These are phyloP conservation scores for Poeciliopsis presidionis DNA, from an alignment of 2,797 vertebrate species.

Conservation along the genomic window DNA sequence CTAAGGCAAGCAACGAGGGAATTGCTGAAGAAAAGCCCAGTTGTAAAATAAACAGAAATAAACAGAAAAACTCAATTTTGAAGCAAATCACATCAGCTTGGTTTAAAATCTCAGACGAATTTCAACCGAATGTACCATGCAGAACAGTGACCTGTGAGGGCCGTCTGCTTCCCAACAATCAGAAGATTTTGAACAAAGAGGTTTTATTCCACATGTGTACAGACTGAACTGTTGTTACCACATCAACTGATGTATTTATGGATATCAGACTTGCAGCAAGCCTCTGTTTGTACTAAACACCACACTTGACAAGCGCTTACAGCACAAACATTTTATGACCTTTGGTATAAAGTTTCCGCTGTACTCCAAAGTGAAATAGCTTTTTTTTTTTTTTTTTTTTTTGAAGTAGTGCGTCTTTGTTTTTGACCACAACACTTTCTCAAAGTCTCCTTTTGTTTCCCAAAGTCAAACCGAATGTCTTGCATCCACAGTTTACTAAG, in stretches of 20 bases:
- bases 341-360: constrained; percentile 46
- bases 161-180: not conserved
- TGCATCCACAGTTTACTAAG: constrained; percentile 16
- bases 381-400: constrained; percentile 8
- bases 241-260: constrained; percentile 20
- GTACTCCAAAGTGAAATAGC: not conserved
- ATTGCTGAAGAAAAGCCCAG: not conserved
- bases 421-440: constrained; percentile 2
- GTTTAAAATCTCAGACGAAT: constrained; percentile 28
- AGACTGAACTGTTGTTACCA: constrained; percentile 50
- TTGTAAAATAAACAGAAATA: not conserved
- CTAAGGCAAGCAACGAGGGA: not conserved
- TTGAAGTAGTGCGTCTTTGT: constrained; percentile 2
- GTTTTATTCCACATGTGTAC: not conserved
- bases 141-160: not conserved
- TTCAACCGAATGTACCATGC: not conserved
- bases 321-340: constrained; percentile 49
- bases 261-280: constrained; percentile 47
- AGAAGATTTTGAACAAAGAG: constrained; percentile 1
- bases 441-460: constrained; percentile 4
- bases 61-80: not conserved
- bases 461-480: constrained; percentile 23
- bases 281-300: constrained; percentile 73
- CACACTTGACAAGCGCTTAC: constrained; percentile 26
- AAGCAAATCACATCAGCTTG: not conserved